Evolutionary conservation across 2,113 vertebrate genomes (phyloP).

Genomic region (Stictonetta naevosa): DNA sequence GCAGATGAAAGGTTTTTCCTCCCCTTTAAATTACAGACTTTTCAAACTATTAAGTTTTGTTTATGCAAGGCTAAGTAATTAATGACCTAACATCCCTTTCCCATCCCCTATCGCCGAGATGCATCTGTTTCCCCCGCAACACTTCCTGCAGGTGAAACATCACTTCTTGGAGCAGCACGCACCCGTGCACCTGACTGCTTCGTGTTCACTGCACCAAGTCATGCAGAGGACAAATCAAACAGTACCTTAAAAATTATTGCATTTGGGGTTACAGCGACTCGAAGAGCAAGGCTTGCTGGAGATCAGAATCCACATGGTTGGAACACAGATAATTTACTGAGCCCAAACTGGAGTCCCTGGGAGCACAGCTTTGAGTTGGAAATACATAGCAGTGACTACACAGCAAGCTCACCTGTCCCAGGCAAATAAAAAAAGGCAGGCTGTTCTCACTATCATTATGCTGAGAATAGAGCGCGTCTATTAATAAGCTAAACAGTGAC

Average conservation of each 20-base stretch:
- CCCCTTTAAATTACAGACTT: conserved; percentile 59
- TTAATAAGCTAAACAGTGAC: neutral
- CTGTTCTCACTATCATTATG: neutral
- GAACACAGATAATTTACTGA: neutral
- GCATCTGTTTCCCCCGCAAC: conserved; percentile 80
- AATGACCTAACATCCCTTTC: conserved; percentile 81
- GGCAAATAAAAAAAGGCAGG: neutral
- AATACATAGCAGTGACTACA: neutral
- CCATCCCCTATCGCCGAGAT: conserved; percentile 75
- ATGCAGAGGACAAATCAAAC: neutral
- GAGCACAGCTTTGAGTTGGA: neutral
- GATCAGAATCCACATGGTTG: neutral
- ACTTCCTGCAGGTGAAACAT: conserved; percentile 74
- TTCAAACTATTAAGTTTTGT: conserved; percentile 73
- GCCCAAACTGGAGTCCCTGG: neutral
- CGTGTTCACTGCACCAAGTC: neutral
- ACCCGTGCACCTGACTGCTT: conserved; percentile 64
- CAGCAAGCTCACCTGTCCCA: neutral
- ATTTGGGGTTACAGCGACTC: neutral
- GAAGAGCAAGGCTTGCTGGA: neutral
- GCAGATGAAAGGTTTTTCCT: conserved; percentile 61
- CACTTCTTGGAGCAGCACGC: conserved; percentile 11
- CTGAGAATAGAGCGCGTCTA: neutral
- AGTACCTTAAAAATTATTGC: neutral
- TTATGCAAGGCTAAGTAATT: conserved; percentile 76